Evolutionary conservation across 2,888 invertebrate species (phyloP).

Genomic region (Perizoma flavofasciatum): DNA sequence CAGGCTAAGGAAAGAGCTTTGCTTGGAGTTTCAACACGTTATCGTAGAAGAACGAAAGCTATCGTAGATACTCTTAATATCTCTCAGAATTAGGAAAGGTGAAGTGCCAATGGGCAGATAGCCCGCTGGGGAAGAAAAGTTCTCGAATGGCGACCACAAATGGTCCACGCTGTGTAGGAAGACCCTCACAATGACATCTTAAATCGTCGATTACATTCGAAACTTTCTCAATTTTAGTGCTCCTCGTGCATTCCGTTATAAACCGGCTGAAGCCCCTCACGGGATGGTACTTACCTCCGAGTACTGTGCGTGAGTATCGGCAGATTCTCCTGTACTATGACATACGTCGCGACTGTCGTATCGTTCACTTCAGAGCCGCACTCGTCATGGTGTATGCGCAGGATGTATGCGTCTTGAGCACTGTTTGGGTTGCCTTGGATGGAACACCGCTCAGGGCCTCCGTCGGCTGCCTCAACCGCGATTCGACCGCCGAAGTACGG

Average conservation of each 20-base stretch:
- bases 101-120: no score
- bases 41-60: no score
- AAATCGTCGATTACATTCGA: no score
- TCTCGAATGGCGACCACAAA: no score
- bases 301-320: constrained; percentile 93
- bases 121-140: no score
- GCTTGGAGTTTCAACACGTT: no score
- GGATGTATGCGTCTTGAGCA: constrained; percentile 88
- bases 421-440: constrained; percentile 90
- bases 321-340: constrained; percentile 92
- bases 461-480: constrained; percentile 88
- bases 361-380: constrained; percentile 91
- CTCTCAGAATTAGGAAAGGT: no score
- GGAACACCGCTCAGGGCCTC: constrained; percentile 87
- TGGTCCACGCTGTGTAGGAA: no score
- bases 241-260: not conserved
- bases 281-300: constrained; percentile 72
- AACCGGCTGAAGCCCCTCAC: not conserved
- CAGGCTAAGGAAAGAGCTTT: no score
- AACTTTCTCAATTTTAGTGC: no score
- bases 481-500: constrained; percentile 92
- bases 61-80: no score
- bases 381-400: constrained; percentile 88
- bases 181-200: no score
- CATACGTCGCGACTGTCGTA: constrained; percentile 91